Base-by-base conservation (phyloP, 2,888 invertebrate genomes). In the Pedicia rivosa region DNA sequence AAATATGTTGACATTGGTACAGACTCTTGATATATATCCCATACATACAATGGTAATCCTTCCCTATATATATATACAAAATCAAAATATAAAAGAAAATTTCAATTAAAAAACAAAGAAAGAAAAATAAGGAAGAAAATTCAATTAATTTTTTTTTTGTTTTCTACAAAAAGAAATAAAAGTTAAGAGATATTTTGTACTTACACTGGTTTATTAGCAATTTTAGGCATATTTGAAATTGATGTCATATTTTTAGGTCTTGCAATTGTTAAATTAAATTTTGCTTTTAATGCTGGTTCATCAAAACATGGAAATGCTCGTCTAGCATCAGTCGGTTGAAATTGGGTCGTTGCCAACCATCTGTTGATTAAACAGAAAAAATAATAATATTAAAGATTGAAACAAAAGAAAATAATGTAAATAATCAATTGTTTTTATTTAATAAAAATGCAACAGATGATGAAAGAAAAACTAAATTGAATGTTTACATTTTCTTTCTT, bases 1-100 rank as follows among this genome's bases (percentile, higher is more conserved):
- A 91, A 63, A 51, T 90, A 91, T 0, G 87, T 84, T n/a, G 82
- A 83, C 87, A 88, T 91, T 10, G 79, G 80, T 1, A 84, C 63
- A 0, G 84, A 80, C 48, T 74, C 73, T 8, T 75, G 66, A 52
- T 76, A 87, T 47, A 75, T 70, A 50, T 88, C 88, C 72, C 79
- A 83, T 1, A 72, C 65, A 60, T 80, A 86, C 35, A 70, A 64
- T 3, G 66, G 58, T 8, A 76, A 47, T 2, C 58, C 63, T 24
- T 65, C 58, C 13, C 79, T 80, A 55, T 15, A 50, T 50, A 39
- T 43, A 32, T 14, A 20, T 28, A 24, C 13, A 38, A 20, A 38
- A 14, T 28, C 32, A 14, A 20, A 30, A 31, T 14, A 30, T 16
- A 30, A 17, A 17, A 12, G 27, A 4, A 27, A 27, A 13, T 27